Evolutionary conservation across 2,113 vertebrate species (phyloP), one percentile per base, ranked within the genome.

Genomic region (Balaeniceps rex): DNA sequence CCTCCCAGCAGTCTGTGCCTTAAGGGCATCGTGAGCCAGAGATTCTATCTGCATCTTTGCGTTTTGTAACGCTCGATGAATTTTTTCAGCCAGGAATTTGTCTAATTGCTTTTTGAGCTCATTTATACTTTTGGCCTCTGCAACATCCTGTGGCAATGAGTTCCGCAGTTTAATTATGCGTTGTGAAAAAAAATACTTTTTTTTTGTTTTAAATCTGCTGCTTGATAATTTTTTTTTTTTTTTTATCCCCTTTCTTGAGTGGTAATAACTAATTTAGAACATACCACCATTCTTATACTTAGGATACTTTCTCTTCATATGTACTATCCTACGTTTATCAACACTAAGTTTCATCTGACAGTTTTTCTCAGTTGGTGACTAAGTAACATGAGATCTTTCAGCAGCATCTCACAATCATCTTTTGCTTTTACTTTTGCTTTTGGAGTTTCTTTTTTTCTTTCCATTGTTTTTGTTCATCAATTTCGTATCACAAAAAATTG

Each of bases 41-140:
- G 96, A 97, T 96, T 86, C 63, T 97, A 96, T 97, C 96, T 91
- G 90, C 90, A 96, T 93, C 96, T 95, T 95, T 93, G 87, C 47
- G 4, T 96, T 97, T 95, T 96, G 93, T 93, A 96, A 97, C 79
- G 96, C 94, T 97, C 93, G 4, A 96, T 96, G 90, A 96, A 96
- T 96, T 97, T 97, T 97, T 97, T 97, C 92, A 95, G 96, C 92
- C 94, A 97, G 96, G 96, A 96, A 97, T 97, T 96, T 92, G 28
- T 97, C 92, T 97, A 96, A 97, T 94, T 94, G 87, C 82, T 93
- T 96, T 96, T 65, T 92, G 87, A 96, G 79, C 92, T 92, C 96
- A 93, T 94, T 95, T 97, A 79, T 96, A 66, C 66, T 94, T 89
- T 94, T 86, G 94, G 92, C 85, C 92, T 91, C 94, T 95, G 49